Evolutionary conservation across 1,140 invertebrate species (phyloP).

Genomic region (Protaetia brevitarsis): DNA sequence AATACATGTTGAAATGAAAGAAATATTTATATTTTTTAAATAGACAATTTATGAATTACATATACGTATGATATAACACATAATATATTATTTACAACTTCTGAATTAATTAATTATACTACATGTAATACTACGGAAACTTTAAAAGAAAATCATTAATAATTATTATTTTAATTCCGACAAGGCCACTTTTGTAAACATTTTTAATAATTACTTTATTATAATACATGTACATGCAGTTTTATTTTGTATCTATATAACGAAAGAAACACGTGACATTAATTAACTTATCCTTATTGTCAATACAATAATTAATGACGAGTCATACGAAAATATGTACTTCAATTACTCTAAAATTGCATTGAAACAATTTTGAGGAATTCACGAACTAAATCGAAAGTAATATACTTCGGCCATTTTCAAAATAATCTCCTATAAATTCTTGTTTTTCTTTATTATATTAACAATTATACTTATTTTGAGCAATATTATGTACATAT

Average conservation of each 20-base stretch:
- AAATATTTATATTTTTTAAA: slow-evolving; percentile 29
- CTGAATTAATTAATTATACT: slow-evolving; percentile 23
- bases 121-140: slow-evolving; percentile 20
- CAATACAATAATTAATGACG: slow-evolving; percentile 29
- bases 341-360: neutral
- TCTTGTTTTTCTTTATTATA: slow-evolving; percentile 16
- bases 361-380: neutral
- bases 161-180: slow-evolving; percentile 31
- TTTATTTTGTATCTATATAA: neutral
- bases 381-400: neutral
- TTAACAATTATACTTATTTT: slow-evolving; percentile 28
- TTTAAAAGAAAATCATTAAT: slow-evolving; percentile 21
- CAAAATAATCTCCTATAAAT: slow-evolving; percentile 26
- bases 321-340: neutral
- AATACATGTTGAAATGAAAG: slow-evolving; percentile 23
- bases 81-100: slow-evolving; percentile 34
- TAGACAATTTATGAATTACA: slow-evolving; percentile 37
- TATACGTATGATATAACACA: slow-evolving; percentile 41
- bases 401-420: slow-evolving; percentile 14
- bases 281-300: slow-evolving; percentile 31
- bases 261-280: neutral
- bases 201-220: slow-evolving; percentile 31
- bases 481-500: slow-evolving; percentile 42
- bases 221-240: slow-evolving; percentile 25
- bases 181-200: slow-evolving; percentile 41